Evolutionary conservation across 1,140 invertebrate species (phyloP).

Genomic region (Vollenhovia emeryi): DNA sequence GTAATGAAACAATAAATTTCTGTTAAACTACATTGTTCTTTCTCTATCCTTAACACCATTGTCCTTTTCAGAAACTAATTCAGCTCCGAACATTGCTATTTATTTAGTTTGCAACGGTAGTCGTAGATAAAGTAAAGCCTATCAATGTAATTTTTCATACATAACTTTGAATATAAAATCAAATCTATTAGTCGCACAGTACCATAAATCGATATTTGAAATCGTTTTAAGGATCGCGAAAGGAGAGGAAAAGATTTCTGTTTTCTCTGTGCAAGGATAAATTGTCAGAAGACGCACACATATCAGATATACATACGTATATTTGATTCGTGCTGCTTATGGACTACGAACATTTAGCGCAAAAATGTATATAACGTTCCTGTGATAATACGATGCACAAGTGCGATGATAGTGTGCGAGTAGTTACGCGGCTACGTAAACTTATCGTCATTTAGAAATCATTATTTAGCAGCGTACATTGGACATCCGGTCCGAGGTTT

Average conservation of each 20-base stretch:
- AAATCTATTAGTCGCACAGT: not conserved
- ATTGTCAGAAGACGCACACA: conserved; percentile 10
- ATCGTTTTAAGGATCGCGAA: not conserved
- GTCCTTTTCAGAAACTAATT: not conserved
- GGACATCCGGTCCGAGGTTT: not conserved
- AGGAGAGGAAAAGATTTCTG: not conserved
- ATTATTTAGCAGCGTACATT: not conserved
- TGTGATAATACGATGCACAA: conserved; percentile 16
- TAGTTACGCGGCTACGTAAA: conserved; percentile 12
- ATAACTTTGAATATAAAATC: conserved; percentile 1
- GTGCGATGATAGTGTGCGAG: not conserved
- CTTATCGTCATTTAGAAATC: not conserved
- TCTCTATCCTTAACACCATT: not conserved
- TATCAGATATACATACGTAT: conserved; percentile 64
- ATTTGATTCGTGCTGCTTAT: conserved; percentile 67
- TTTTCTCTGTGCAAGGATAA: not conserved
- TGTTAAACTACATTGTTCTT: conserved; percentile 52
- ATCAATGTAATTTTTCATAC: not conserved
- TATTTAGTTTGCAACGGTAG: not conserved
- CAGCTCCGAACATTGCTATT: not conserved
- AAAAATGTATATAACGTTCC: conserved; percentile 41
- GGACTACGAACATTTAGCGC: conserved; percentile 62
- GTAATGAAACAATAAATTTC: conserved; percentile 76
- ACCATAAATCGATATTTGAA: not conserved
- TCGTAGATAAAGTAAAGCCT: not conserved